A percentile compares a stretch with the other conserved stretches of the same genome.
Evolutionary conservation across 2,888 invertebrate genomes (phyloP).

Genomic region (Dryobotodes eremita): DNA sequence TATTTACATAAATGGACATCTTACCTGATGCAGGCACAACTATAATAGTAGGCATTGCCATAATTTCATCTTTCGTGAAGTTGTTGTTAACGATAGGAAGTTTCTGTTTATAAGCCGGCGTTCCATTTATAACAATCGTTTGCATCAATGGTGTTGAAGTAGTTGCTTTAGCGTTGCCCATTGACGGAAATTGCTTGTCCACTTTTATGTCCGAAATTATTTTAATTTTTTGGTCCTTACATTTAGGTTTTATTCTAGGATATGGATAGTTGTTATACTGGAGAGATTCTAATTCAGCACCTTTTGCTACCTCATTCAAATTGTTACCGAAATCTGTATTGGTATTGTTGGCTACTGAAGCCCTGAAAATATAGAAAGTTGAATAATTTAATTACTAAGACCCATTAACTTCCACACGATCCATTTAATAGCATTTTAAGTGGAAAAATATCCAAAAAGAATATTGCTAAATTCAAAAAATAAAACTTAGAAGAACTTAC

Average conservation of each 20-base stretch:
- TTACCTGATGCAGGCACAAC: constrained; percentile 85
- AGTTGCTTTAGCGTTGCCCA: constrained; percentile 70
- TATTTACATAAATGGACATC: constrained; percentile 14
- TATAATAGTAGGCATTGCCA: constrained; percentile 90
- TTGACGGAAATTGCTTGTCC: constrained; percentile 72
- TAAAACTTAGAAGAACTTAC: too few species aligned
- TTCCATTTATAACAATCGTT: constrained; percentile 84
- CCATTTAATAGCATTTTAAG: neutral
- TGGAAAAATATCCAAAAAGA: neutral
- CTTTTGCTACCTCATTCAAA: constrained; percentile 54
- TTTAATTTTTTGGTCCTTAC: constrained; percentile 80
- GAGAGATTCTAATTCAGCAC: constrained; percentile 60
- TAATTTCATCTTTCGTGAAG: constrained; percentile 87
- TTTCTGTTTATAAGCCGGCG: constrained; percentile 80
- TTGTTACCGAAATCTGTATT: constrained; percentile 54
- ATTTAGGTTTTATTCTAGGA: constrained; percentile 69
- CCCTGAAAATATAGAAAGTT: constrained; percentile 67
- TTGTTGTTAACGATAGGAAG: constrained; percentile 65
- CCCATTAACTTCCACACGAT: neutral
- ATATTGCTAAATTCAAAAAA: neutral
- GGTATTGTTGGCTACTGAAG: constrained; percentile 68
- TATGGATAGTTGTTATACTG: constrained; percentile 59
- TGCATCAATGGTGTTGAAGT: constrained; percentile 84
- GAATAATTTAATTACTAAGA: constrained; percentile 4
- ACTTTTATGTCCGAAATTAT: constrained; percentile 87